Evolutionary conservation across 1,140 invertebrate genomes (phyloP), one percentile per base, ranked within the genome.

Genomic region (Probaryconus sp.): DNA sequence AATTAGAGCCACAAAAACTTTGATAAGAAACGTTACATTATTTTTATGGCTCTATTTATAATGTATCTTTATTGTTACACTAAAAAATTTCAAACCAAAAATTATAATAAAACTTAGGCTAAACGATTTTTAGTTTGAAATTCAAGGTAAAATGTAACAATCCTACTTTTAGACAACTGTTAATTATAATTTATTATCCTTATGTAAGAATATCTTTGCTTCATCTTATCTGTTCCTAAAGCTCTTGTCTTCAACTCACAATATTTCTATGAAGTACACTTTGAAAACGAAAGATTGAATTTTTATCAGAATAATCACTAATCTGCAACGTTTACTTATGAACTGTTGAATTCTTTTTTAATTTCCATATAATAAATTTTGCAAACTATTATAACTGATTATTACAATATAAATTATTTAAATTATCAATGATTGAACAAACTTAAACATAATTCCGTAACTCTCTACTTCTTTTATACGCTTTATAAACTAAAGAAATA

Each of bases 141-240:
- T n/a, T n/a, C n/a, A n/a, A n/a, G 35, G 16, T 51, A 1, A 38
- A 18, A 43, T 72, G 42, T 10, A 79, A 72, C 53, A 53, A n/a
- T n/a, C n/a, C n/a, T n/a, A n/a, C n/a, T 70, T 33, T 48, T 33
- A 13, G 33, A 7, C 33, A 70, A 65, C 74, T 48, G 20, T 42
- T 68, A 30, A 31, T 76, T 78, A 67, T 7, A 74, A 69, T 4
- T 1, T 55, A 67, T 61, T 51, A 14, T 53, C 20, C 30, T 40
- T 45, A 76, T 81, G 72, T 72, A 82, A 82, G 80, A 82, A 82
- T 80, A 81, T 64, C 76, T 73, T 71, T 61, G 48, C 73, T 65
- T 40, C 18, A 53, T 77, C 24, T 60, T 69, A 71, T 37, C 31
- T 55, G 50, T 69, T 78, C 64, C 53, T 70, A 74, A 63, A 69